Evolutionary conservation across 2,797 vertebrate species (phyloP).

Genomic region (Lerista edwardsae): DNA sequence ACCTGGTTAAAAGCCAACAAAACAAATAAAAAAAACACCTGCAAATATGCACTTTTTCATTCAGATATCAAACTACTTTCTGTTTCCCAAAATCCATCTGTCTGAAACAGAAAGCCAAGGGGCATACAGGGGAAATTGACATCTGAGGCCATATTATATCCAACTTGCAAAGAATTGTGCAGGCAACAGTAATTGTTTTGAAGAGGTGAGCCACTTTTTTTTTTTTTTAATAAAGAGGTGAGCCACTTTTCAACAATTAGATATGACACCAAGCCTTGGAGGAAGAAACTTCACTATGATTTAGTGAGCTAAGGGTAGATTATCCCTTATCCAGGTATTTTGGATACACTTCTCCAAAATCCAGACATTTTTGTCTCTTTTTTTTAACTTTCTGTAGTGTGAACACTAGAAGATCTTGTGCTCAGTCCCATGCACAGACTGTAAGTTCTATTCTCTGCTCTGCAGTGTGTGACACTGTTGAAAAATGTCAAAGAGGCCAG

Average conservation of each 20-base stretch:
- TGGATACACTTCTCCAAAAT: too few relatives aligned
- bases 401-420: too few relatives aligned
- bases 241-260: background rate
- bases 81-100: background rate
- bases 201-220: too few relatives aligned
- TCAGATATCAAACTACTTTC: background rate
- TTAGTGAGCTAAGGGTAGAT: too few relatives aligned
- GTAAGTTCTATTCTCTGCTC: too few relatives aligned
- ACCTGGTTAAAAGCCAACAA: constrained; percentile 2
- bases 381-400: too few relatives aligned
- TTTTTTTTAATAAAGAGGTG: too few relatives aligned
- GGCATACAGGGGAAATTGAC: background rate
- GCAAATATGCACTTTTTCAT: background rate
- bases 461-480: too few relatives aligned
- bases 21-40: background rate
- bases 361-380: too few relatives aligned
- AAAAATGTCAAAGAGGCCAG: too few relatives aligned
- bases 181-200: background rate
- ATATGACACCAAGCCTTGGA: background rate
- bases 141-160: background rate
- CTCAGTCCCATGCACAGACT: too few relatives aligned
- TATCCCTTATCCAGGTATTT: too few relatives aligned
- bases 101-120: background rate
- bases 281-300: background rate
- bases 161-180: background rate